Percentiles rank a stretch among this genome's conserved stretches.
Conservation (phyloP, 2,888 invertebrate species). For the Lampropteryx suffumata region DNA sequence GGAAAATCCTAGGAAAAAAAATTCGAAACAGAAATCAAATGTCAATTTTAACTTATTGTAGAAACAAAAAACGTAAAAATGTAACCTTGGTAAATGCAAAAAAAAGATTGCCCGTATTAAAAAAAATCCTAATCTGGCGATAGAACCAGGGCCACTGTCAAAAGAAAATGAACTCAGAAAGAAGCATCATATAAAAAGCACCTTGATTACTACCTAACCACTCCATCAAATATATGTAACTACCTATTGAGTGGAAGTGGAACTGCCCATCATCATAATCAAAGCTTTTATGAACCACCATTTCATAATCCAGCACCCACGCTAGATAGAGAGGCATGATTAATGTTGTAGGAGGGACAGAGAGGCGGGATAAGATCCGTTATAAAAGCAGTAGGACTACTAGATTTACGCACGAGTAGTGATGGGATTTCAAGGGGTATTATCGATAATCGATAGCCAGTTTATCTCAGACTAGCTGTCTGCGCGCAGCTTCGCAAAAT, state of each 20-base stretch:
- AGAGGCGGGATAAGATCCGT: conserved; percentile 60
- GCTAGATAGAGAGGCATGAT: conserved; percentile 45
- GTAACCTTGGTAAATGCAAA: too few relatives aligned
- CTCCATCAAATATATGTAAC: neutral
- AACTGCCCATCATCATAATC: conserved; percentile 7
- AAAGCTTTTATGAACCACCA: conserved; percentile 14
- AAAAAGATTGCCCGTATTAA: too few relatives aligned
- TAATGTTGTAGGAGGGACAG: conserved; percentile 36
- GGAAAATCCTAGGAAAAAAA: too few relatives aligned
- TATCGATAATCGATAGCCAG: neutral
- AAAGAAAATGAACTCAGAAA: too few relatives aligned
- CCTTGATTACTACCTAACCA: neutral
- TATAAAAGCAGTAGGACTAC: conserved; percentile 75
- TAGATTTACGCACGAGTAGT: conserved; percentile 69
- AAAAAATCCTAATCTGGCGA: too few relatives aligned
- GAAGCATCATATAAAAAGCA: neutral
- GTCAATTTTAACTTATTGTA: too few relatives aligned
- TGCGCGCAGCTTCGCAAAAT: too few relatives aligned
- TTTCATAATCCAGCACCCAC: conserved; percentile 54
- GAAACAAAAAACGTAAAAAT: too few relatives aligned
- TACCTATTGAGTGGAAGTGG: conserved; percentile 3
- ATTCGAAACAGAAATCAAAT: too few relatives aligned
- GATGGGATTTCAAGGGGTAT: conserved; percentile 37
- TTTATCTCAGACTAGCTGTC: neutral
- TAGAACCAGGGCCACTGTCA: too few relatives aligned